Base-by-base conservation (phyloP, 2,888 invertebrate genomes). In the Listrodromus nycthemerus region DNA sequence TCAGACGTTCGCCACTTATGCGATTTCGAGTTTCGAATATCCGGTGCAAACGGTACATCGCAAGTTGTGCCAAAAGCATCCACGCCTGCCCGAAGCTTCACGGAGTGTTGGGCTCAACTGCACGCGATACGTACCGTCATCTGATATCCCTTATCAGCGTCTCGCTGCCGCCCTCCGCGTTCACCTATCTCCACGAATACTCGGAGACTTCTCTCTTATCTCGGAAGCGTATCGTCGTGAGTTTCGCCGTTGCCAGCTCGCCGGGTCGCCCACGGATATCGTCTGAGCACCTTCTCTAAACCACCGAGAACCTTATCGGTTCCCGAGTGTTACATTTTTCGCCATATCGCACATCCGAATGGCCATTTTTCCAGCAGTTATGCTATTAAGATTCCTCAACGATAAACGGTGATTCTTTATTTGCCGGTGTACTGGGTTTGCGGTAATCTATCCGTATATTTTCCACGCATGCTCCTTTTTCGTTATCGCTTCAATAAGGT, bases 91-190 rank as follows among this genome's bases (percentile, higher is more conserved):
- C 5, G 55, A 58, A 24, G 37, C 41, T 41, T n/a, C 24, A 55
- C 24, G 24, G 21, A 55, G 24, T 27, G 55, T 30, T 13, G n/a
- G 27, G 50, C 21, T 55, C 37, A 37, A 41, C 71, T 16, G 71
- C 41, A n/a, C 45, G 10, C 70, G 52, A 58, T 55, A n/a, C 58
- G 33, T 37, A 76, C 55, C 45, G 73, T 73, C 55, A 73, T 77
- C 48, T 41, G 82, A 82, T 77, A 71, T 41, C 50, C 16, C 61
- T 82, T 82, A 82, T 82, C 77, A 73, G 58, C 21, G 21, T 61
- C 45, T 76, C 52, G 70, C 58, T 76, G 48, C 61, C n/a, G 70
- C 65, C 24, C 24, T 55, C 24, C 55, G 24, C 21, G n/a, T 24
- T 55, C 24, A 13, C 21, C 21, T 55, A 55, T 55, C 55, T 71